Percentiles rank a stretch among this genome's conserved stretches.
Conservation (phyloP, 2,888 invertebrate genomes). For the Platypus cylindrus region DNA sequence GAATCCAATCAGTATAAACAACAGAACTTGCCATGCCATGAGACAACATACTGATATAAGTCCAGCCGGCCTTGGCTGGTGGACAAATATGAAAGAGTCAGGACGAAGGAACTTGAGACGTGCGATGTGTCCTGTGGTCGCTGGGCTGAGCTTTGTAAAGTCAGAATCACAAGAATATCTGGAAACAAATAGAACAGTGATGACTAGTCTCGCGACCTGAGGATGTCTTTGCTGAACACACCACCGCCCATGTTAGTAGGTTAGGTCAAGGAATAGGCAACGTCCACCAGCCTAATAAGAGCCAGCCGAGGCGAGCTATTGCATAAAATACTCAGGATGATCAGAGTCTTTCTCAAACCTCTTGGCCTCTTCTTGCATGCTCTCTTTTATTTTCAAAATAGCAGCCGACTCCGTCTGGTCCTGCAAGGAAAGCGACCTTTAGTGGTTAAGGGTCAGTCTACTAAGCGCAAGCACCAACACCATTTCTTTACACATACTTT, state of each 20-base stretch:
- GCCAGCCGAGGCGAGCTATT: conserved; percentile 51
- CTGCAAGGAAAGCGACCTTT: conserved; percentile 42
- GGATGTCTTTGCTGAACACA: conserved; percentile 36
- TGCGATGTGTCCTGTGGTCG: conserved; percentile 19
- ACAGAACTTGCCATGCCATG: too few relatives aligned
- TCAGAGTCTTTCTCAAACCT: conserved; percentile 96
- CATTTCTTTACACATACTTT: conserved; percentile 4
- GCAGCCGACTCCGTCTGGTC: conserved; percentile 97
- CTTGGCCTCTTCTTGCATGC: conserved; percentile 99
- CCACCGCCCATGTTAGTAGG: conserved; percentile 37
- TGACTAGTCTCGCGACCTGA: conserved; percentile 30
- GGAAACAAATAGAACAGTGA: conserved; percentile 36
- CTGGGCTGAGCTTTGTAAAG: conserved; percentile 23
- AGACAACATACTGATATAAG: conserved; percentile 24
- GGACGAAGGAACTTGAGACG: conserved; percentile 24
- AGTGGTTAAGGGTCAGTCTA: conserved; percentile 38
- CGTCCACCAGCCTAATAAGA: conserved; percentile 34
- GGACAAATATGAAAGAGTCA: conserved; percentile 23
- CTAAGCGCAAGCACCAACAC: conserved; percentile 28
- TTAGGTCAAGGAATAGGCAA: conserved; percentile 27
- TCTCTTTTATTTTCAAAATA: conserved; percentile 99
- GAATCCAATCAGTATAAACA: too few relatives aligned
- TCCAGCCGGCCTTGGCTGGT: conserved; percentile 34
- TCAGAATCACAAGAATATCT: conserved; percentile 37
- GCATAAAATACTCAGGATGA: conserved; percentile 95